phyloP scores from a whole-genome alignment of 2,797 vertebrate species.

The Lateolabrax maculatus region DNA sequence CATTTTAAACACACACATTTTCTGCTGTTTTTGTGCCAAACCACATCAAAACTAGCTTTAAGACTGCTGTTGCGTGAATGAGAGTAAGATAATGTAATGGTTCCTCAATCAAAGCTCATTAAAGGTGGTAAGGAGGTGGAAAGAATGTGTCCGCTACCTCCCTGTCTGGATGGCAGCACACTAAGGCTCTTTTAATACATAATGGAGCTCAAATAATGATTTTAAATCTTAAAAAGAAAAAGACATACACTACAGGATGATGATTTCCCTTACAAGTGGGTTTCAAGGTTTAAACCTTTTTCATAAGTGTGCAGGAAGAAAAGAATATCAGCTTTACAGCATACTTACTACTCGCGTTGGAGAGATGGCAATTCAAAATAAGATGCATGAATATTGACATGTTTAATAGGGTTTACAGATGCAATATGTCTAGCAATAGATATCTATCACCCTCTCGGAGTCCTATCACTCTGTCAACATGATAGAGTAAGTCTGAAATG shows the following conservation, averaged over 20 bases:
- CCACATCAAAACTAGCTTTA: neutral
- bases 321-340: neutral
- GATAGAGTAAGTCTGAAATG: conserved; percentile 36
- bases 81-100: conserved; percentile 32
- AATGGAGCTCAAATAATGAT: conserved; percentile 13
- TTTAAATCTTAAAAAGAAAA: neutral
- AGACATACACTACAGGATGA: neutral
- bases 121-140: conserved; percentile 9
- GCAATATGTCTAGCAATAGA: conserved; percentile 20
- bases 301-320: neutral
- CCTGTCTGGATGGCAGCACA: conserved; percentile 37
- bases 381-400: conserved; percentile 18
- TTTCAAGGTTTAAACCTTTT: neutral
- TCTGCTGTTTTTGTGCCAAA: neutral
- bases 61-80: neutral
- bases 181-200: conserved; percentile 31
- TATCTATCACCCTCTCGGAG: conserved; percentile 39
- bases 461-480: conserved; percentile 27
- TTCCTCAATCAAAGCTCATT: conserved; percentile 30
- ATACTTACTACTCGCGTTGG: neutral
- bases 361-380: conserved; percentile 10
- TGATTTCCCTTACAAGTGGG: conserved; percentile 9
- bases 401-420: conserved; percentile 32
- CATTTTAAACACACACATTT: neutral
- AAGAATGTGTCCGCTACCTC: neutral